Base-by-base conservation (phyloP, 2,113 vertebrate species). In the Saccopteryx bilineata region DNA sequence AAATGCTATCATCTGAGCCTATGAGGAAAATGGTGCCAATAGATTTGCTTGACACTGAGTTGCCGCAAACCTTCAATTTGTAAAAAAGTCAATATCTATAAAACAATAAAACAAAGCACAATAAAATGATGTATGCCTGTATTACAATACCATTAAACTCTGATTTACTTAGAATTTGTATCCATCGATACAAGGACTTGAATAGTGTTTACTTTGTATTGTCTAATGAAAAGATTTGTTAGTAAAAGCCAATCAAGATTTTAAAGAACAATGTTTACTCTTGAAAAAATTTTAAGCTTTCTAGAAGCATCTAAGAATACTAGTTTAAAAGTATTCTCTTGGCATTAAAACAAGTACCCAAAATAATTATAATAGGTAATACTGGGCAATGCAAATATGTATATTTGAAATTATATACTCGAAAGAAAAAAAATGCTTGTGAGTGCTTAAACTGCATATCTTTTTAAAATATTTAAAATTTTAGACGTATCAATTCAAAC, bases 391-490 rank as follows among this genome's bases (percentile, higher is more conserved):
- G 71, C 71, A 95, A 54, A 88, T 93, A 72, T 90, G 46, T 83
- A n/a, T 66, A 81, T 95, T 97, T 96, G 63, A 97, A 97, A 93
- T 81, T 63, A 72, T 18, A 68, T 90, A 39, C 31, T 92, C 96
- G 91, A 95, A 96, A 66, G 75, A 68, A 88, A 88, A 74, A 78
- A 78, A 79, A 81, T 92, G 61, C 48, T 81, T 48, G 11, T 93
- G 92, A 95, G 48, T 97, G 79, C 95, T 96, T 93, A 94, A 96
- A 93, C 78, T 95, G 60, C 21, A 31, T 85, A 89, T 96, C 91
- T 94, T 96, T 90, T 86, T 19, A 85, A 95, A 95, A 80, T 82
- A 71, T 26, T 97, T 80, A 61, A 68, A 33, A 39, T 95, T 92
- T 96, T 91, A 95, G 76, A 81, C 71, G 87, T 84, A 90, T 21